phyloP scores from a whole-genome alignment of 2,888 invertebrate species.

The Athalia cordata region DNA sequence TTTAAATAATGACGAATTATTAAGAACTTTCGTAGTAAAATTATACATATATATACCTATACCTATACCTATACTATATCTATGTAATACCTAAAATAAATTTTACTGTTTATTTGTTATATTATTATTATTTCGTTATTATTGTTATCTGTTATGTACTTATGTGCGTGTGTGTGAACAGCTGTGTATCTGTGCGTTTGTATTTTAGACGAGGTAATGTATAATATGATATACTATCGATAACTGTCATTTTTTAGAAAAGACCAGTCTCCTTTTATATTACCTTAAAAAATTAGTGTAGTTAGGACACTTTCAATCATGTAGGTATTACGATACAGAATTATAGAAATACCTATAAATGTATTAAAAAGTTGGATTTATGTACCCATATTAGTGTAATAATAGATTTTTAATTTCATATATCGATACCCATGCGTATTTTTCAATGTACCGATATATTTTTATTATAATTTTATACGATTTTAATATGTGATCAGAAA shows the following conservation, averaged over 20 bases:
- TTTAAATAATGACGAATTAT: not conserved
- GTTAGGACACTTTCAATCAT: not conserved
- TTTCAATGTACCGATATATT: no score
- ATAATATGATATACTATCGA: not conserved
- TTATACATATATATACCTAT: not conserved
- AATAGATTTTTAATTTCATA: no score
- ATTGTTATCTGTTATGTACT: constrained; percentile 16
- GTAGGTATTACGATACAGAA: no score
- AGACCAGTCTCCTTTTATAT: constrained; percentile 3
- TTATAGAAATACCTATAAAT: not conserved
- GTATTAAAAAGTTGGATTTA: not conserved
- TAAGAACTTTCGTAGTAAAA: not conserved
- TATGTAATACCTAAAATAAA: constrained; percentile 4
- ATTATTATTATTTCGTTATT: not conserved
- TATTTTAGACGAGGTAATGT: constrained; percentile 36
- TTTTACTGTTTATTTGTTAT: not conserved
- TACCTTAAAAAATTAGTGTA: constrained; percentile 23
- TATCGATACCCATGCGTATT: no score
- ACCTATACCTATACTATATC: not conserved
- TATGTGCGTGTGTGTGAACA: not conserved
- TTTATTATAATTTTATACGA: no score
- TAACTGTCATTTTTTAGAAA: constrained; percentile 29
- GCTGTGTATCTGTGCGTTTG: not conserved
- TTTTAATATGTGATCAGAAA: no score
- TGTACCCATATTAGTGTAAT: no score